phyloP scores from a whole-genome alignment of 2,113 vertebrate species.

The Triplophysa tibetana region DNA sequence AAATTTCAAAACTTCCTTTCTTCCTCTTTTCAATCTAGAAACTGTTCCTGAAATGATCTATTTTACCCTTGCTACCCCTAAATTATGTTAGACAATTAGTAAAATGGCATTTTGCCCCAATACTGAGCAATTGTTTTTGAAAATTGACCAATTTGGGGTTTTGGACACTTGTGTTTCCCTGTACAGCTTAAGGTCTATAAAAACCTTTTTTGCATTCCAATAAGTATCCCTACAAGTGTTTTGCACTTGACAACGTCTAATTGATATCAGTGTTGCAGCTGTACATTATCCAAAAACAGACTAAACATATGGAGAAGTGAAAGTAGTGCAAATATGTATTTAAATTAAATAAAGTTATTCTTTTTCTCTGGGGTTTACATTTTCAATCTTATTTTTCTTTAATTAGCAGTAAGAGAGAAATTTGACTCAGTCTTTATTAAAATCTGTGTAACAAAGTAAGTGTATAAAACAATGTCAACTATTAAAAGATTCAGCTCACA shows the following conservation, averaged over 20 bases:
- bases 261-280: conserved; percentile 65
- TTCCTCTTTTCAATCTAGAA: conserved; percentile 9
- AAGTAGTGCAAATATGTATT: conserved; percentile 69
- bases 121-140: too few relatives aligned
- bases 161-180: background rate
- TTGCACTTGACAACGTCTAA: conserved; percentile 63
- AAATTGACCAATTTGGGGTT: background rate
- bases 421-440: conserved; percentile 60
- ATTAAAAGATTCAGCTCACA: background rate
- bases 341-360: conserved; percentile 70
- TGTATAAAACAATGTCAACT: background rate
- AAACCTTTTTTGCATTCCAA: conserved; percentile 20
- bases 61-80: background rate
- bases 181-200: conserved; percentile 2
- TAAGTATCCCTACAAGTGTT: conserved; percentile 5
- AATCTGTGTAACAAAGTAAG: conserved; percentile 56
- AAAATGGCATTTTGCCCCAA: background rate
- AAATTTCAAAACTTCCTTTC: background rate
- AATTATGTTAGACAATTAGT: background rate
- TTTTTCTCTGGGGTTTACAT: conserved; percentile 66
- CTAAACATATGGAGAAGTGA: conserved; percentile 48
- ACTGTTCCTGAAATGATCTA: background rate
- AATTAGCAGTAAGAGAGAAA: background rate
- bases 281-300: conserved; percentile 67
- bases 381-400: background rate